Percentiles rank a stretch among this genome's conserved stretches.
Evolutionary conservation across 2,797 vertebrate genomes (phyloP).

Genomic region (Cossypha niveicapilla): DNA sequence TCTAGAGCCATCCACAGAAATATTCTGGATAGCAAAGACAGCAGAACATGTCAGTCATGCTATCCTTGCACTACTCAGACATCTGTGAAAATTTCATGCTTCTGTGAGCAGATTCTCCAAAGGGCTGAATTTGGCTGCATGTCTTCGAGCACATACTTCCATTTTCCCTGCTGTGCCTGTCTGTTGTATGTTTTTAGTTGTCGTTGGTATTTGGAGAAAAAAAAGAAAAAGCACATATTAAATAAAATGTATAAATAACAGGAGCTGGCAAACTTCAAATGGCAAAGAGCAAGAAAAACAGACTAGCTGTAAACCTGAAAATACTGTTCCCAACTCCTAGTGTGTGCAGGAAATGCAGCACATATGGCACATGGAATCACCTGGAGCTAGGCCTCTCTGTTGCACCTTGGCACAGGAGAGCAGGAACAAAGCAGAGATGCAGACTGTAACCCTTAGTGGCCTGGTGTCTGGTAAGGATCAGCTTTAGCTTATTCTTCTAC

Average conservation of each 20-base stretch:
- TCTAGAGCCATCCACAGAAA: not conserved
- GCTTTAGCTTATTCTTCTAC: not conserved
- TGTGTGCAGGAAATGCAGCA: not conserved
- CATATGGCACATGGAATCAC: not conserved
- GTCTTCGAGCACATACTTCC: not conserved
- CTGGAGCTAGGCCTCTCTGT: constrained; percentile 19
- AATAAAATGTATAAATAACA: constrained; percentile 54
- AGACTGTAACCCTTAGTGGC: constrained; percentile 14
- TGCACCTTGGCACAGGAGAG: constrained; percentile 15
- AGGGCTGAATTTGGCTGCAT: not conserved
- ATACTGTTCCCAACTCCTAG: not conserved
- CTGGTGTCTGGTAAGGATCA: not conserved
- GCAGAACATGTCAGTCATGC: not conserved
- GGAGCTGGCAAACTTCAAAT: constrained; percentile 57
- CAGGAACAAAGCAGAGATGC: not conserved
- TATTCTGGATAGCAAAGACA: constrained; percentile 11
- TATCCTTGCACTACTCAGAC: not conserved
- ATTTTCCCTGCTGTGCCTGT: not conserved
- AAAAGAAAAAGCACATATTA: not conserved
- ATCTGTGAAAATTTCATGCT: constrained; percentile 53
- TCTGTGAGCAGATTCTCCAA: constrained; percentile 28
- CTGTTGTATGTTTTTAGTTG: constrained; percentile 47
- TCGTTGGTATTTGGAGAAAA: not conserved
- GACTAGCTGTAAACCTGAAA: not conserved
- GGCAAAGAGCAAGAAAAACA: constrained; percentile 39